Evolutionary conservation across 2,797 vertebrate species (phyloP).

Genomic region (Tapirus indicus): DNA sequence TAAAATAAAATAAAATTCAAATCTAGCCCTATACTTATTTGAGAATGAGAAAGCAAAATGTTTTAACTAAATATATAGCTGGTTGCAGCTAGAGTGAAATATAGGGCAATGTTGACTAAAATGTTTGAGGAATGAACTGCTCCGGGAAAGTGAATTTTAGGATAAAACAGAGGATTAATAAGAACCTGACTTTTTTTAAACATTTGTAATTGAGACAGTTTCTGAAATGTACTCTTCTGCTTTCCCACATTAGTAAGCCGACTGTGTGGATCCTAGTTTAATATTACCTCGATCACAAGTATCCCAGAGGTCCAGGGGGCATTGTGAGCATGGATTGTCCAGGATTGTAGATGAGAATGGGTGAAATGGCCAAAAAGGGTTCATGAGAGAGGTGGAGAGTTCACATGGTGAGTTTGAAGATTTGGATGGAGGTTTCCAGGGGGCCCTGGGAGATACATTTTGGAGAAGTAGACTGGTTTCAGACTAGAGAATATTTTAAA

Average conservation of each 20-base stretch:
- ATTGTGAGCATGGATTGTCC: neutral
- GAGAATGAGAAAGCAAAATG: conserved; percentile 20
- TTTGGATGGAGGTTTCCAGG: neutral
- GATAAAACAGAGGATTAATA: conserved; percentile 21
- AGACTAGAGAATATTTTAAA: neutral
- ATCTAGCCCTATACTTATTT: conserved; percentile 33
- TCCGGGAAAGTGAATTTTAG: conserved; percentile 16
- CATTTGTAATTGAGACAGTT: neutral
- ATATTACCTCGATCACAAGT: neutral
- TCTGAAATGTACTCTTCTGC: neutral
- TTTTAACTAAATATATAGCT: conserved; percentile 50
- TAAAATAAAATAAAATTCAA: conserved; percentile 64
- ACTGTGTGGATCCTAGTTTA: neutral
- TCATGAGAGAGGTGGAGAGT: neutral
- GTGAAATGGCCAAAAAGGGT: neutral
- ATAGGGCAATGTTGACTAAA: conserved; percentile 50
- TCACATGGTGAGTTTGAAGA: neutral
- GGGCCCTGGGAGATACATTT: neutral
- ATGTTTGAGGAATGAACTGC: neutral
- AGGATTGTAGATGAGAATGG: neutral
- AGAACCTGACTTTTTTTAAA: neutral
- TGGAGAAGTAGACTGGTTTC: neutral
- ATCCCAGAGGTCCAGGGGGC: neutral
- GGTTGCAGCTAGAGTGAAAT: neutral
- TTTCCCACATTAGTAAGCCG: neutral